Evolutionary conservation across 2,888 invertebrate species (phyloP).

Genomic region (Bellardia pandia): DNA sequence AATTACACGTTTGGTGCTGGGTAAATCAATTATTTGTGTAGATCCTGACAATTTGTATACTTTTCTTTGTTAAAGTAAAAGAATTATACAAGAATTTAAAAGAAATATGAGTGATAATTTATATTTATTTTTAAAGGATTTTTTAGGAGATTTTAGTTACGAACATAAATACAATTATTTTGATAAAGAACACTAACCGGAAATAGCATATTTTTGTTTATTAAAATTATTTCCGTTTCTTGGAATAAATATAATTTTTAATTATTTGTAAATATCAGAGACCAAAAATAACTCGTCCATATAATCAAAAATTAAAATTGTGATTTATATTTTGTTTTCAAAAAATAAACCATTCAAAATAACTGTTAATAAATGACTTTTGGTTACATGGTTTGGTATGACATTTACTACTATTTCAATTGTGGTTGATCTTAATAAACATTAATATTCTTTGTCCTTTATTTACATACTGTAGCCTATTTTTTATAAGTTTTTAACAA

Average conservation of each 20-base stretch:
- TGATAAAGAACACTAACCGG: constrained; percentile 21
- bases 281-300: too few relatives aligned
- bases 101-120: constrained; percentile 48
- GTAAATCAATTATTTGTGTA: constrained; percentile 67
- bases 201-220: constrained; percentile 7
- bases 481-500: too few relatives aligned
- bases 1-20: constrained; percentile 47
- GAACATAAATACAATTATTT: not conserved
- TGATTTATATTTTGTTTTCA: too few relatives aligned
- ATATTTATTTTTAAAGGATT: not conserved
- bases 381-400: too few relatives aligned
- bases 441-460: too few relatives aligned
- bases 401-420: too few relatives aligned
- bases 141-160: not conserved
- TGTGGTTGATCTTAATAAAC: too few relatives aligned
- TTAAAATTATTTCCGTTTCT: constrained; percentile 4
- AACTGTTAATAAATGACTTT: too few relatives aligned
- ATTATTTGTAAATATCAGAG: too few relatives aligned
- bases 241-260: not conserved
- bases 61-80: constrained; percentile 20
- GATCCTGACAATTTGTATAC: constrained; percentile 60
- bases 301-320: too few relatives aligned
- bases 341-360: too few relatives aligned
- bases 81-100: not conserved
- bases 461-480: too few relatives aligned